Evolutionary conservation across 2,888 invertebrate species (phyloP), one percentile per base, ranked within the genome.

Genomic region (Megastigmus dorsalis): DNA sequence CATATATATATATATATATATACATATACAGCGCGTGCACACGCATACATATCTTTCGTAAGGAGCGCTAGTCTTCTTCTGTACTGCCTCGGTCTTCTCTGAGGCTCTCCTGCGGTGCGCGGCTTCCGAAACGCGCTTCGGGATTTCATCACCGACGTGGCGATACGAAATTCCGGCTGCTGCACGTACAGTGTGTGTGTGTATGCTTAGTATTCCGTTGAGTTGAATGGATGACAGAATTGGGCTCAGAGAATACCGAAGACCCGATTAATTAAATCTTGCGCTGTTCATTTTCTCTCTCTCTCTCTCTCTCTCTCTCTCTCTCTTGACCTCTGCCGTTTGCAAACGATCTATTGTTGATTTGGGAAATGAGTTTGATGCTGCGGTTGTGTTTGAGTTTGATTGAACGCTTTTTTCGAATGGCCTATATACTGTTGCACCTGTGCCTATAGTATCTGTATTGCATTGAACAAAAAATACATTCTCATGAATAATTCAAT

Each of bases 31-130:
- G n/a, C 23, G 4, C 41, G 43, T 13, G 15, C n/a, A 3, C 18
- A 9, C 55, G n/a, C 28, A n/a, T 4, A 5, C 33, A 15, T n/a
- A 50, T 10, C 72, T 65, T 65, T 72, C 72, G 65, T 60, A 73
- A 73, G 66, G 60, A 73, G 54, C 52, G 54, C 52, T 57, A 67
- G 73, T 67, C 68, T 38, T 69, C 67, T 73, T 71, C n/a, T n/a
- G n/a, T n/a, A n/a, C n/a, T n/a, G n/a, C n/a, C n/a, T n/a, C n/a
- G n/a, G n/a, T n/a, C n/a, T n/a, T n/a, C n/a, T n/a, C n/a, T n/a
- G n/a, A n/a, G n/a, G n/a, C 41, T 69, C 10, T 60, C 5, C n/a
- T 57, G 38, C n/a, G 38, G 23, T 4, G 45, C 45, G 45, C 43
- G 26, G 57, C 68, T 60, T 54, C 67, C 60, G 73, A 72, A 66